phyloP scores from a whole-genome alignment of 2,888 invertebrate species.

The Ceramica pisi region DNA sequence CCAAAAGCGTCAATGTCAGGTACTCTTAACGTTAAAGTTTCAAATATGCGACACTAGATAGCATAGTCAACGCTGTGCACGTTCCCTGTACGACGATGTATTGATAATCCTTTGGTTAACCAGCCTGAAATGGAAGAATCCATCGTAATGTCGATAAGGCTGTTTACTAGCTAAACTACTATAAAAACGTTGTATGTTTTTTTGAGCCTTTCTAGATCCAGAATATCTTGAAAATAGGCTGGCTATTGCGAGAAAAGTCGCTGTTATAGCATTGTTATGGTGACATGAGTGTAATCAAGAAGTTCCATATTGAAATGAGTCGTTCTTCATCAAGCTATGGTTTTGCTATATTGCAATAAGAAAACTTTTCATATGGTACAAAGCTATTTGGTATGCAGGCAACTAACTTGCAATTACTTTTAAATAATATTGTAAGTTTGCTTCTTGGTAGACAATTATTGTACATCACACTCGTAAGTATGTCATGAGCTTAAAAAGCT shows the following conservation, averaged over 20 bases:
- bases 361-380: no score
- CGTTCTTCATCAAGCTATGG: background rate
- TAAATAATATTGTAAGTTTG: no score
- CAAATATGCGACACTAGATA: no score
- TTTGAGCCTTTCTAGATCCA: background rate
- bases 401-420: no score
- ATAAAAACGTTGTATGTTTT: background rate
- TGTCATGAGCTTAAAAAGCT: no score
- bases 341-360: no score
- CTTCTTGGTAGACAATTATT: no score
- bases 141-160: background rate
- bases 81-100: background rate
- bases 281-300: background rate
- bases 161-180: background rate
- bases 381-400: no score
- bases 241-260: background rate
- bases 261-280: background rate
- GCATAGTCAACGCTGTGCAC: no score
- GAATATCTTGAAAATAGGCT: background rate
- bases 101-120: background rate
- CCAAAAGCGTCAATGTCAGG: no score
- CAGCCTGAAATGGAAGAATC: background rate
- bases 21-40: no score
- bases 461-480: no score
- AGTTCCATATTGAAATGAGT: background rate